These are phyloP conservation scores for Chrysoperla carnea DNA, from an alignment of 1,140 invertebrate genomes.

Conservation along the genomic window DNA sequence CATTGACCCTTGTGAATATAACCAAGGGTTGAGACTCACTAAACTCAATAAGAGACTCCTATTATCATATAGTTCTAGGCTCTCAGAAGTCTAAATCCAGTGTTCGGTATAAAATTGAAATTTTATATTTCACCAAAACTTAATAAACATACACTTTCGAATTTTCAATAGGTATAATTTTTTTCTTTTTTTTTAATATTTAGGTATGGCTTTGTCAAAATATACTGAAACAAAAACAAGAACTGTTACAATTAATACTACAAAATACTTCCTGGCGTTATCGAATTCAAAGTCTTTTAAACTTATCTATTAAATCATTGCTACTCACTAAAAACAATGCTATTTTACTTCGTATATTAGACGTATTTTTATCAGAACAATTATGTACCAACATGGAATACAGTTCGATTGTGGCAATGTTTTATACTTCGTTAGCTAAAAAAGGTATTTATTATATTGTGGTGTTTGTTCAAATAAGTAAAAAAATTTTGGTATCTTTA, in stretches of 20 bases:
- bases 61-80: too few species aligned
- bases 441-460: slow-evolving; percentile 18
- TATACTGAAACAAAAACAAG: slow-evolving; percentile 35
- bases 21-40: too few species aligned
- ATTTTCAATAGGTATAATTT: too few species aligned
- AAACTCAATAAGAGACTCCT: too few species aligned
- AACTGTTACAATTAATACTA: slow-evolving; percentile 25
- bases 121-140: too few species aligned
- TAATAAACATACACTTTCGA: too few species aligned
- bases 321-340: not conserved
- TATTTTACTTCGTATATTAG: slow-evolving; percentile 13
- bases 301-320: slow-evolving; percentile 25
- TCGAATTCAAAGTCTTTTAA: slow-evolving; percentile 27
- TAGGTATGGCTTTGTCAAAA: slow-evolving; percentile 38
- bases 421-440: slow-evolving; percentile 19
- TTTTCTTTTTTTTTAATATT: slow-evolving; percentile 10
- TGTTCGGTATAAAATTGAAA: too few species aligned
- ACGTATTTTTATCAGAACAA: not conserved
- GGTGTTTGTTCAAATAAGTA: too few species aligned
- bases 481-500: too few species aligned
- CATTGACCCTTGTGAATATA: too few species aligned
- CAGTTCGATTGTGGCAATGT: slow-evolving; percentile 2
- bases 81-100: too few species aligned
- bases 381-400: not conserved
- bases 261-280: not conserved